phyloP scores from a whole-genome alignment of 2,888 invertebrate genomes.

The Plebejus melissa region DNA sequence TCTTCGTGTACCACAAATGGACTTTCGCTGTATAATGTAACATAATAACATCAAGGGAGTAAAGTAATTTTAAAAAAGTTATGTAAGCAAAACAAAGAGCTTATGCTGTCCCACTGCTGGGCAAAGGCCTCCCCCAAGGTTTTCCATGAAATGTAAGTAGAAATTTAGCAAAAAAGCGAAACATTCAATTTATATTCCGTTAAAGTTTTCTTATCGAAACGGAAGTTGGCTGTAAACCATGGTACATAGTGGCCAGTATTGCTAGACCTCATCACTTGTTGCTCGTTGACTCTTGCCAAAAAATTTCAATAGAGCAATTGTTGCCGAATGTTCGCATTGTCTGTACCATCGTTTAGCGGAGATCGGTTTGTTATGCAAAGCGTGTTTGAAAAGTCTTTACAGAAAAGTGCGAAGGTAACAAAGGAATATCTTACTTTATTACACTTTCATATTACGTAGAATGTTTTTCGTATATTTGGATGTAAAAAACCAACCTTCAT shows the following conservation, averaged over 20 bases:
- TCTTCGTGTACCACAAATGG: too few relatives aligned
- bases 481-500: too few relatives aligned
- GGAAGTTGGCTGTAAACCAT: slow-evolving; percentile 5
- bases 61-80: too few relatives aligned
- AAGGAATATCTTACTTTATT: background rate
- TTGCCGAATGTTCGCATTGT: slow-evolving; percentile 13
- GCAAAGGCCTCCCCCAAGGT: too few relatives aligned
- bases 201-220: background rate
- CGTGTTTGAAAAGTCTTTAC: background rate
- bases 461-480: too few relatives aligned
- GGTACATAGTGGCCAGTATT: slow-evolving; percentile 10
- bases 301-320: slow-evolving; percentile 21
- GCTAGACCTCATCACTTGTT: slow-evolving; percentile 16
- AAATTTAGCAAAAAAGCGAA: background rate
- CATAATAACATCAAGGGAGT: too few relatives aligned
- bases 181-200: background rate
- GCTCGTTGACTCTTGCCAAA: slow-evolving; percentile 17
- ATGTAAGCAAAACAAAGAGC: too few relatives aligned
- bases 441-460: background rate
- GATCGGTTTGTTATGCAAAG: slow-evolving; percentile 18
- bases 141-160: too few relatives aligned
- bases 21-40: too few relatives aligned
- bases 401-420: background rate
- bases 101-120: too few relatives aligned
- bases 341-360: slow-evolving; percentile 4